Conservation (phyloP, 2,888 invertebrate species). For the Dicranocentrus wangi region DNA sequence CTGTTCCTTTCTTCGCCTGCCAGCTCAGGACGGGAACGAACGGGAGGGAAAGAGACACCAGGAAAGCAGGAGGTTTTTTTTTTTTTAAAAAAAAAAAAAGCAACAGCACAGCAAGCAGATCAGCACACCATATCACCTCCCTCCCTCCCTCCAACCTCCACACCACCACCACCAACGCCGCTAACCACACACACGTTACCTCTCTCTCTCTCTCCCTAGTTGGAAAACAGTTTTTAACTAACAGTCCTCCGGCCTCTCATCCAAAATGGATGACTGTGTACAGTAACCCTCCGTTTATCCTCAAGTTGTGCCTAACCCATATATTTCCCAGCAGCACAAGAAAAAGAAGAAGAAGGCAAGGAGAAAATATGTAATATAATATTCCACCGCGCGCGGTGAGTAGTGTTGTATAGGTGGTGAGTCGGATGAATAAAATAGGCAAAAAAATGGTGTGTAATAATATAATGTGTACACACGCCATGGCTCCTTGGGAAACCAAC, state of each 20-base stretch:
- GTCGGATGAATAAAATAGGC: neutral
- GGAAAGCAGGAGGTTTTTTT: neutral
- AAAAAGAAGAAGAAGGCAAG: neutral
- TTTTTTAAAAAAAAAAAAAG: neutral
- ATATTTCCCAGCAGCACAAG: too few species aligned
- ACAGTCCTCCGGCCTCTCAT: neutral
- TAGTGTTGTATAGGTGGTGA: neutral
- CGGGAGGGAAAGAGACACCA: constrained; percentile 17
- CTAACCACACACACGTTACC: constrained; percentile 7
- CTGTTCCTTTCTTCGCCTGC: constrained; percentile 44
- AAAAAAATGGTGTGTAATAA: neutral
- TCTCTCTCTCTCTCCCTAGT: too few species aligned
- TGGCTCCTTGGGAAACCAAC: constrained; percentile 2
- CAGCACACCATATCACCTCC: constrained; percentile 14
- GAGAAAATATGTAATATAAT: too few species aligned
- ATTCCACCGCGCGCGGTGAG: neutral
- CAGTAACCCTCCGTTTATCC: too few species aligned
- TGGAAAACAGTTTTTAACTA: constrained; percentile 26
- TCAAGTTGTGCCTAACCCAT: too few species aligned
- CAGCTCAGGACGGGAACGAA: neutral
- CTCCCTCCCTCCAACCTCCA: neutral
- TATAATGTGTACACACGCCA: neutral
- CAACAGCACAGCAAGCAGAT: neutral
- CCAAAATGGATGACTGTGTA: too few species aligned
- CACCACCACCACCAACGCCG: neutral